Evolutionary conservation across 2,113 vertebrate species (phyloP).

Genomic region (Poicephalus meyeri): DNA sequence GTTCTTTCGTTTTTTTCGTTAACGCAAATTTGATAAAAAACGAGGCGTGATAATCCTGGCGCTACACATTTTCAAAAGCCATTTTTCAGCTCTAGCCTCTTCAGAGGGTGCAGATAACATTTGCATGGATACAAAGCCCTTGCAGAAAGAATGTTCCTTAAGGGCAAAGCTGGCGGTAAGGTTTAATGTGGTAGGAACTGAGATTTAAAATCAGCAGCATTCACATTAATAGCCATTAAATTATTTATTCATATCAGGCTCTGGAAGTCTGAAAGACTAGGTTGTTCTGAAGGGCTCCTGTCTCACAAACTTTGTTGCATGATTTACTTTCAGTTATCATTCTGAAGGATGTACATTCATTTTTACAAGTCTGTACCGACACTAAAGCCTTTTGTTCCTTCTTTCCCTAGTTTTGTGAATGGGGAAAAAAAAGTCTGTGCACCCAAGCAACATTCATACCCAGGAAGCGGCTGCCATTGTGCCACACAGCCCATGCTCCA

Average conservation of each 20-base stretch:
- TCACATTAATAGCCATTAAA: constrained; percentile 39
- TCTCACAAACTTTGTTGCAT: neutral
- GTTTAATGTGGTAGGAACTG: constrained; percentile 14
- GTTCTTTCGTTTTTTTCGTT: neutral
- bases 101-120: constrained; percentile 46
- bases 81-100: constrained; percentile 38
- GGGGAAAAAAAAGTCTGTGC: neutral
- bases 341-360: neutral
- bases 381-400: neutral
- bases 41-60: neutral
- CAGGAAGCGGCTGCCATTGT: neutral
- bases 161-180: constrained; percentile 7
- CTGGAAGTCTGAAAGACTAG: constrained; percentile 8
- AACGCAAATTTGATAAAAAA: neutral
- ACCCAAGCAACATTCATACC: neutral
- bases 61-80: constrained; percentile 45
- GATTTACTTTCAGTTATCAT: neutral
- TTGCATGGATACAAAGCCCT: constrained; percentile 43
- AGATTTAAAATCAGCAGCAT: constrained; percentile 21
- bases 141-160: constrained; percentile 31
- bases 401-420: neutral
- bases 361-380: neutral
- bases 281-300: neutral
- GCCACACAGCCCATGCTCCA: neutral
- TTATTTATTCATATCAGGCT: constrained; percentile 40